Evolutionary conservation across 2,797 vertebrate genomes (phyloP).

Genomic region (Gymnothorax reevesii): DNA sequence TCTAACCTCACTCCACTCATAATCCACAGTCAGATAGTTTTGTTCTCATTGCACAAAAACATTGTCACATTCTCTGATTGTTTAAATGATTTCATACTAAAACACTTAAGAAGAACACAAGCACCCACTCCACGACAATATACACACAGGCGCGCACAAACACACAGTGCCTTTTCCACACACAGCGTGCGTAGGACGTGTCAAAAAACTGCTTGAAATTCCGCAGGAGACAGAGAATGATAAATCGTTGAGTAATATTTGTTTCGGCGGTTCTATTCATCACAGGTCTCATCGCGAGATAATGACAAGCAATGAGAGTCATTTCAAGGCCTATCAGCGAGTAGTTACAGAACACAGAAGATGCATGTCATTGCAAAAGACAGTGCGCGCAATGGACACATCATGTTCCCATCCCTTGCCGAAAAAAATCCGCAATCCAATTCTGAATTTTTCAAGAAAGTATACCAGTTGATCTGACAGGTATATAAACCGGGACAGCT

Average conservation of each 20-base stretch:
- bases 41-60: neutral
- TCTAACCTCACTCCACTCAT: neutral
- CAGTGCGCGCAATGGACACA: neutral
- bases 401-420: neutral
- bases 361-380: neutral
- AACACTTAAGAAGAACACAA: neutral
- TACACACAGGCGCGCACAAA: neutral
- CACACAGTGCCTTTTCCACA: neutral
- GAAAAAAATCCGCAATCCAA: neutral
- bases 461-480: neutral
- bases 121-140: neutral
- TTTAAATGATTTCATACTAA: neutral
- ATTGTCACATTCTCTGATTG: neutral
- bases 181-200: neutral
- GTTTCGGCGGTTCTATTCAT: neutral
- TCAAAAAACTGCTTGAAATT: neutral
- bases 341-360: neutral
- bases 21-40: neutral
- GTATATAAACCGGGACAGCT: neutral
- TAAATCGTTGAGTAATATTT: constrained; percentile 2
- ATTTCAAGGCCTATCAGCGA: neutral
- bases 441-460: neutral
- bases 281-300: neutral
- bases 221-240: neutral
- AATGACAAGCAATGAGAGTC: constrained; percentile 17